Conservation (phyloP, 2,888 invertebrate species). For the Mellilla xanthometata region DNA sequence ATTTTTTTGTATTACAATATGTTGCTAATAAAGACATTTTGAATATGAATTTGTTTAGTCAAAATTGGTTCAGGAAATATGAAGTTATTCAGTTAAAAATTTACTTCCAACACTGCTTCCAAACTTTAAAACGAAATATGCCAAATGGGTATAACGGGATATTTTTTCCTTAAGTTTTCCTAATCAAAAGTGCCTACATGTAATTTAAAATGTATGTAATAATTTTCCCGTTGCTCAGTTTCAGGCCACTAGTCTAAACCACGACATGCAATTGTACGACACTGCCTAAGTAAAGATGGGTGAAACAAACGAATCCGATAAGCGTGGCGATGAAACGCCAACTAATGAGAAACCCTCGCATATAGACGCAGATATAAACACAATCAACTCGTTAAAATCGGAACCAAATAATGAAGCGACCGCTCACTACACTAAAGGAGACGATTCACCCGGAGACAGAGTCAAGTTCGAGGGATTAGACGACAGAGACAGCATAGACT, state of each 20-base stretch:
- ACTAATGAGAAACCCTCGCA: constrained; percentile 28
- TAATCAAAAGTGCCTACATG: too few relatives aligned
- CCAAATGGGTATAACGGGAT: too few relatives aligned
- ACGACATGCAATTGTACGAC: constrained; percentile 32
- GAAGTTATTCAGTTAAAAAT: too few relatives aligned
- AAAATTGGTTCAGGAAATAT: too few relatives aligned
- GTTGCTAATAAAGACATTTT: too few relatives aligned
- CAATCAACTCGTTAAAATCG: constrained; percentile 65
- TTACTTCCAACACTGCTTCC: too few relatives aligned
- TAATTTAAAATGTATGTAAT: background rate
- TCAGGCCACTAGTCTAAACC: constrained; percentile 19
- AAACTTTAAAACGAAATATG: too few relatives aligned
- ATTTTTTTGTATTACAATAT: too few relatives aligned
- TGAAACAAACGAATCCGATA: constrained; percentile 28
- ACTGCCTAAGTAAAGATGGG: constrained; percentile 32
- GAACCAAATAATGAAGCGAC: constrained; percentile 44
- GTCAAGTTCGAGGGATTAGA: constrained; percentile 75
- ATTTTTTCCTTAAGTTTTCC: too few relatives aligned
- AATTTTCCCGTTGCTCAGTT: background rate
- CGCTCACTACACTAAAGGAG: constrained; percentile 46
- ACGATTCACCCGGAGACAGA: constrained; percentile 59
- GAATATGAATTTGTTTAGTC: too few relatives aligned
- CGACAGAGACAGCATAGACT: constrained; percentile 69
- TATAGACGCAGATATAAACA: constrained; percentile 53
- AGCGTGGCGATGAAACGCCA: constrained; percentile 23